Conservation (phyloP, 2,797 vertebrate genomes). For the Sylvilagus floridanus region DNA sequence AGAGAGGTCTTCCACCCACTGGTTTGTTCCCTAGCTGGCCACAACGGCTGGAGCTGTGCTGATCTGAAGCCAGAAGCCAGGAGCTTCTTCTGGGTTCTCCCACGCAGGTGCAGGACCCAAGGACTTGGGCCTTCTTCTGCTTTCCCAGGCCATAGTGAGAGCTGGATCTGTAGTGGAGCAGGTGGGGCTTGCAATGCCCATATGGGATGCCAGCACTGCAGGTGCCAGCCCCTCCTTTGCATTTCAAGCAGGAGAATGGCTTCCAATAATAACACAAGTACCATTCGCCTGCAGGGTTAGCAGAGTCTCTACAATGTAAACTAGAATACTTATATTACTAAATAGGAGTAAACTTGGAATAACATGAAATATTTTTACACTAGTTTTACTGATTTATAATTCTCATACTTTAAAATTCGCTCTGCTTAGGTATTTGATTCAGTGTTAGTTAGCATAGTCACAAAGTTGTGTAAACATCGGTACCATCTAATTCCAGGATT, state of each 20-base stretch:
- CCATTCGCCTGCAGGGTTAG: neutral
- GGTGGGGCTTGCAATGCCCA: no score
- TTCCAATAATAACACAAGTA: neutral
- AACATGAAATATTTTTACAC: neutral
- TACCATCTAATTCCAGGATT: neutral
- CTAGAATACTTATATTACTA: neutral
- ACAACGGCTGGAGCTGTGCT: no score
- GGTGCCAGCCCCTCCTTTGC: neutral
- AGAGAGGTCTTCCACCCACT: no score
- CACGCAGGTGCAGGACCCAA: no score
- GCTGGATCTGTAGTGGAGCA: no score
- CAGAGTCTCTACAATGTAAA: neutral
- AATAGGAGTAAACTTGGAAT: neutral
- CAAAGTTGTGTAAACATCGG: neutral
- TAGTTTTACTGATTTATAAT: neutral
- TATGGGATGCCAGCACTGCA: no score
- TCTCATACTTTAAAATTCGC: neutral
- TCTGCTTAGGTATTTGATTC: neutral
- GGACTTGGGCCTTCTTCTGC: no score
- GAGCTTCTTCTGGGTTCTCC: no score
- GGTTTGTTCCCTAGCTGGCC: no score
- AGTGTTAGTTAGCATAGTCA: neutral
- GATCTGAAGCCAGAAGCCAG: no score
- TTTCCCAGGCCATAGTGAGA: no score
- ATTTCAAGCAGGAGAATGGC: neutral